phyloP scores from a whole-genome alignment of 2,113 vertebrate species.

The Ascaphus truei region DNA sequence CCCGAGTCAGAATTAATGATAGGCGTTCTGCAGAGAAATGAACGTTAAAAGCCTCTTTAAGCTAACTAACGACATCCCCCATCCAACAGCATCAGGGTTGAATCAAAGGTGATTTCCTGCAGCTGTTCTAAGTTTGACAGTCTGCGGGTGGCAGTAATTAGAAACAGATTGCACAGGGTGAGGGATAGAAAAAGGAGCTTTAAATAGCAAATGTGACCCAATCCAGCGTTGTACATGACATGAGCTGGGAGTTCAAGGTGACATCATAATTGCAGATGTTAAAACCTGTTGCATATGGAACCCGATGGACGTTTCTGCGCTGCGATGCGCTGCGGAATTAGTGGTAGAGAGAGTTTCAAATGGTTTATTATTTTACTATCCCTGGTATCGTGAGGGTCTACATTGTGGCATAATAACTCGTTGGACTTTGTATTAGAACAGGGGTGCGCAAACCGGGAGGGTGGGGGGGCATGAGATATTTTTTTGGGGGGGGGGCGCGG shows the following conservation, averaged over 20 bases:
- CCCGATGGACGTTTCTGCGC: too few relatives aligned
- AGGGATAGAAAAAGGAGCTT: constrained; percentile 42
- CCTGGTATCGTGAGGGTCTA: too few relatives aligned
- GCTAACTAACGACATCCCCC: constrained; percentile 64
- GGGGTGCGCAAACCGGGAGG: too few relatives aligned
- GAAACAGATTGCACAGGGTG: constrained; percentile 59
- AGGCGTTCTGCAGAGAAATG: constrained; percentile 64
- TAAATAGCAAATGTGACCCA: constrained; percentile 42
- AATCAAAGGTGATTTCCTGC: constrained; percentile 66
- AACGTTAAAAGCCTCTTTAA: constrained; percentile 65
- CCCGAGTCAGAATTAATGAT: constrained; percentile 65
- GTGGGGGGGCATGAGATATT: too few relatives aligned
- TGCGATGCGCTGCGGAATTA: too few relatives aligned
- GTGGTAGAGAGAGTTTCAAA: too few relatives aligned
- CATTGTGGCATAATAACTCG: too few relatives aligned
- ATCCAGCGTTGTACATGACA: constrained; percentile 37
- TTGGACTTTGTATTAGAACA: too few relatives aligned
- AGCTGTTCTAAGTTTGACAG: constrained; percentile 75
- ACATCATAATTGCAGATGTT: constrained; percentile 24
- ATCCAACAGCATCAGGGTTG: constrained; percentile 54
- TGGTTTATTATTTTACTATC: too few relatives aligned
- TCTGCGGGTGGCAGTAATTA: constrained; percentile 74
- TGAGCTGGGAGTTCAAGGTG: neutral
- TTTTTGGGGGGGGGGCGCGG: too few relatives aligned
- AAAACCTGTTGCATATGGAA: neutral